Base-by-base conservation (phyloP, 1,140 invertebrate genomes). In the Archivesica marissinica region DNA sequence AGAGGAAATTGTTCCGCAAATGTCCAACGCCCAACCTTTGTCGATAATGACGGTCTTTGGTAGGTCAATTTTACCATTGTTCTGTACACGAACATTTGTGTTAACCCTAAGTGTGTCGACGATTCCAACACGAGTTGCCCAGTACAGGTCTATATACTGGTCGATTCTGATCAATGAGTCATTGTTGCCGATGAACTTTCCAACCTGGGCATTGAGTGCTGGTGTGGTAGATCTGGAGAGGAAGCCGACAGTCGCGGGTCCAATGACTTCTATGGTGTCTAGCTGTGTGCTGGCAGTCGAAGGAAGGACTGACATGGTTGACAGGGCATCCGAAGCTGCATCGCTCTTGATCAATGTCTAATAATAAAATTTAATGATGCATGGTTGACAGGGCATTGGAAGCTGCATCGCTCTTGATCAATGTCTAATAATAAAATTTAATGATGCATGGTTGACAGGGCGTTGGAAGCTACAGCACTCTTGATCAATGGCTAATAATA, bases 1-100 rank as follows among this genome's bases (percentile, higher is more conserved):
- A 2, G 68, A 30, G 23, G 86, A 82, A 54, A 91, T 50, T 17
- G 68, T 85, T 25, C 91, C 91, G 85, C 90, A 90, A 28, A 91
- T 50, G 54, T 91, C 86, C 20, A 92, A 72, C 1, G 41, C 25
- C 23, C 68, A 83, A 23, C 72, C 85, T 70, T 87, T 83, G 35
- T 90, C 80, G 17, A 92, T 59, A 4, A 89, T 79, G 7, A 89
- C 86, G 50, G 54, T 82, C 44, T 85, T 77, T 15, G 91, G 91
- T 1, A 90, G 77, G 28, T 91, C 89, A 39, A 92, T 64, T 52
- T 88, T 52, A 0, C 87, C 91, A 41, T 74, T 74, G 9, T 87
- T n/a, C 23, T 54, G 52, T 6, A 91, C 89, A 78, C 80, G 72
- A 30, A 91, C 38, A 11, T 87, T 85, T 23, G 85, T 86, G 25